Conservation (phyloP, 2,888 invertebrate genomes). For the Lutraria lutraria region DNA sequence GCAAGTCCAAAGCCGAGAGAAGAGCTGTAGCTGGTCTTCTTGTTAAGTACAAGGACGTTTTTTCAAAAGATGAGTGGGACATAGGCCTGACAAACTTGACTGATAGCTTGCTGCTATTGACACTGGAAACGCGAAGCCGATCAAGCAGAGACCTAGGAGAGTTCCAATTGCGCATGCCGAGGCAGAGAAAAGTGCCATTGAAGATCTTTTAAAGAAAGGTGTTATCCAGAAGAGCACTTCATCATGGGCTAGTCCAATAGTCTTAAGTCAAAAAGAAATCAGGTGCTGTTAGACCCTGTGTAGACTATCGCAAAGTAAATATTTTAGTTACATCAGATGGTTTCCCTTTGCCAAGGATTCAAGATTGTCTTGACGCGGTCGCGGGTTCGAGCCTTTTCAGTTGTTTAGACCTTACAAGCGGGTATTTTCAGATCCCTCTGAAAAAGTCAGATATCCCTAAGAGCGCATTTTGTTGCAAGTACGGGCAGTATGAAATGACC, state of each 20-base stretch:
- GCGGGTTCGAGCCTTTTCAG: slow-evolving; percentile 26
- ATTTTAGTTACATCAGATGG: slow-evolving; percentile 28
- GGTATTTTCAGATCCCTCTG: slow-evolving; percentile 45
- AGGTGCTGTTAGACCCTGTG: slow-evolving; percentile 36
- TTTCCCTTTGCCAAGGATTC: slow-evolving; percentile 34
- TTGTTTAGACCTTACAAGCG: slow-evolving; percentile 48
- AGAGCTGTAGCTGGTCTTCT: too few relatives aligned
- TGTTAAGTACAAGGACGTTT: too few relatives aligned
- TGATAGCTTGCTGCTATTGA: slow-evolving; percentile 41
- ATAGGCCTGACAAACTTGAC: slow-evolving; percentile 41
- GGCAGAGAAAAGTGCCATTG: slow-evolving; percentile 49
- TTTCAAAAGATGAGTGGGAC: slow-evolving; percentile 27
- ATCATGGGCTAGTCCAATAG: slow-evolving; percentile 40
- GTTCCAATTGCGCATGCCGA: slow-evolving; percentile 44
- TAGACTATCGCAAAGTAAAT: slow-evolving; percentile 48
- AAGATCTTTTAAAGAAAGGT: slow-evolving; percentile 41
- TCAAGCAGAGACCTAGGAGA: slow-evolving; percentile 47
- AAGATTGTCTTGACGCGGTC: slow-evolving; percentile 49
- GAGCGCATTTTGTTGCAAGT: slow-evolving; percentile 56
- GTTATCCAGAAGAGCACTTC: slow-evolving; percentile 47
- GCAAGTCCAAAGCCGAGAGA: too few relatives aligned
- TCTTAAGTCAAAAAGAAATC: slow-evolving; percentile 42
- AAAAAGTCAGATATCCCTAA: slow-evolving; percentile 42
- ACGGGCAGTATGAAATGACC: slow-evolving; percentile 61
- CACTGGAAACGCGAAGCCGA: slow-evolving; percentile 44